phyloP scores from a whole-genome alignment of 37 sponge, comb jelly and placozoan species.

The Ephydatia muelleri region DNA sequence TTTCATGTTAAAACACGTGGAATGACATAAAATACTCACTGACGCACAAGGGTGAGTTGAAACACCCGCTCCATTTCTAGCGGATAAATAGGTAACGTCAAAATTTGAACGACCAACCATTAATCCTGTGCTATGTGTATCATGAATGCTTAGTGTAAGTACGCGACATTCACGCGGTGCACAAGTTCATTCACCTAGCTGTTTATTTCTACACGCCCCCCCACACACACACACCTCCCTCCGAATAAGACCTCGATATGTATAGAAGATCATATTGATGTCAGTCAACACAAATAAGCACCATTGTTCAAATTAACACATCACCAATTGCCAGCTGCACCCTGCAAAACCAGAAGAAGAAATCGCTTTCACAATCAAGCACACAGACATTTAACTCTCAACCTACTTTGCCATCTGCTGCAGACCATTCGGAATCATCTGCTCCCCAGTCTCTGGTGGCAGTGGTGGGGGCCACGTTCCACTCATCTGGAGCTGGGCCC shows the following conservation, averaged over 20 bases:
- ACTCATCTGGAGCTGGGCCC: conserved; percentile 36
- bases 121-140: background rate
- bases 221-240: background rate
- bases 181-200: too few species aligned
- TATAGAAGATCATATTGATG: background rate
- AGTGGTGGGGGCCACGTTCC: conserved; percentile 52
- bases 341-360: background rate
- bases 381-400: background rate
- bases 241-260: too few species aligned
- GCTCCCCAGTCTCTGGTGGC: conserved; percentile 88
- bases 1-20: background rate
- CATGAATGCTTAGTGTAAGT: too few species aligned
- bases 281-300: background rate
- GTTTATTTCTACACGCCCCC: background rate
- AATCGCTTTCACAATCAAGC: background rate
- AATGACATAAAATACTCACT: background rate
- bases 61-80: background rate
- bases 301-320: background rate
- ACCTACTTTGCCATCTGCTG: background rate
- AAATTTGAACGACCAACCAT: background rate
- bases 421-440: conserved; percentile 55
- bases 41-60: background rate
- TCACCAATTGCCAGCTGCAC: background rate
- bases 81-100: too few species aligned
- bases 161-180: too few species aligned